Conservation (phyloP, 2,888 invertebrate genomes). For the Dichetophora obliterata region DNA sequence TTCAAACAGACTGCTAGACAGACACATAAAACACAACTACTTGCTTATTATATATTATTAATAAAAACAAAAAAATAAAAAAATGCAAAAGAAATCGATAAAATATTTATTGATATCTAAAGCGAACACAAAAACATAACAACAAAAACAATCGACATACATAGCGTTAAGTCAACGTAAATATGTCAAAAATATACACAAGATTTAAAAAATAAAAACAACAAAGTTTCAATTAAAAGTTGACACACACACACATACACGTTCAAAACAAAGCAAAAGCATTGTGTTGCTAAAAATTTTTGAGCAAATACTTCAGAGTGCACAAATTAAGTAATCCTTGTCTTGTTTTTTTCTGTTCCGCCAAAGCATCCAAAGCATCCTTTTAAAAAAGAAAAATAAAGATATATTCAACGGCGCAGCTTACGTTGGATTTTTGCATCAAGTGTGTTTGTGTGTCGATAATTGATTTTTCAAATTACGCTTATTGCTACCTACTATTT, state of each 20-base stretch:
- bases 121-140: neutral
- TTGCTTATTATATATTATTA: neutral
- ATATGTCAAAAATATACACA: neutral
- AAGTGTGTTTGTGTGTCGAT: neutral
- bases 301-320: too few relatives aligned
- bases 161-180: neutral
- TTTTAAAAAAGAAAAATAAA: too few relatives aligned
- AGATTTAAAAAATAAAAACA: neutral
- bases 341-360: too few relatives aligned
- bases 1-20: neutral
- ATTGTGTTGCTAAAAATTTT: too few relatives aligned
- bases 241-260: too few relatives aligned
- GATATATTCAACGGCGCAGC: neutral
- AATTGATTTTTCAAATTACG: constrained; percentile 6
- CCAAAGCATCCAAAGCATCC: too few relatives aligned
- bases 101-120: constrained; percentile 14
- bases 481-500: neutral
- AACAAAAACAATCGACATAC: neutral
- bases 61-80: too few relatives aligned
- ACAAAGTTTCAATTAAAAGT: too few relatives aligned
- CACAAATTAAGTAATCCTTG: too few relatives aligned
- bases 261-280: too few relatives aligned
- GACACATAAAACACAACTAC: neutral
- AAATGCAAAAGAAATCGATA: constrained; percentile 12
- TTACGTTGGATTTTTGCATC: neutral